Evolutionary conservation across 2,113 vertebrate genomes (phyloP), one percentile per base, ranked within the genome.

Genomic region (Neolamprologus hecqui): DNA sequence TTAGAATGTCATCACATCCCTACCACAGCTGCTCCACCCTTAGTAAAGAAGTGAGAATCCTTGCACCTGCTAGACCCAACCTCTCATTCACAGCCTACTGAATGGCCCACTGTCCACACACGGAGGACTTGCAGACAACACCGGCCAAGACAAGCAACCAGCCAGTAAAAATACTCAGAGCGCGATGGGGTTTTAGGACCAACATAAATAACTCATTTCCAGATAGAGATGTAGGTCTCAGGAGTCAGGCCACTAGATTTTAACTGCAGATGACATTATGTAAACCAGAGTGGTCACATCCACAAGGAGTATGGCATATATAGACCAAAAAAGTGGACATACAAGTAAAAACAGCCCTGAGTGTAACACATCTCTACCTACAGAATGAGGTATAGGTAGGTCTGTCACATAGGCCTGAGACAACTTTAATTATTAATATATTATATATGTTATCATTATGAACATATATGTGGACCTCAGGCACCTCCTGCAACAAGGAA

Each of bases 81-180:
- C 65, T 88, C 85, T 79, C 81, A 84, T 85, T 83, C 65, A 11
- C 83, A 21, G 31, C 81, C 79, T 21, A 60, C 83, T 94, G 85
- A 94, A 95, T 91, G 77, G 85, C 65, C 84, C 84, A 89, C 92
- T 95, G 92, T 94, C 86, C 79, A 89, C 84, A 84, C 19, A 89
- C 81, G 81, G 84, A 90, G 58, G 73, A 80, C 84, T 79, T 77
- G 35, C 65, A 90, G 75, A 88, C 54, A 85, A 77, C 31, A 88
- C 21, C 77, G 60, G 91, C 87, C 86, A 83, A 82, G 82, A 65
- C 84, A 85, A 86, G 85, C 86, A 84, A 84, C 82, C 15, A 51
- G 45, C 55, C n/a, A 47, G 81, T 90, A 77, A 91, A 92, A 88
- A 92, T 91, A 91, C 73, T 54, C 53, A 0, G 17, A 51, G 75